These are phyloP conservation scores for Acromyrmex echinatior DNA, from an alignment of 1,140 invertebrate genomes.

Conservation along the genomic window DNA sequence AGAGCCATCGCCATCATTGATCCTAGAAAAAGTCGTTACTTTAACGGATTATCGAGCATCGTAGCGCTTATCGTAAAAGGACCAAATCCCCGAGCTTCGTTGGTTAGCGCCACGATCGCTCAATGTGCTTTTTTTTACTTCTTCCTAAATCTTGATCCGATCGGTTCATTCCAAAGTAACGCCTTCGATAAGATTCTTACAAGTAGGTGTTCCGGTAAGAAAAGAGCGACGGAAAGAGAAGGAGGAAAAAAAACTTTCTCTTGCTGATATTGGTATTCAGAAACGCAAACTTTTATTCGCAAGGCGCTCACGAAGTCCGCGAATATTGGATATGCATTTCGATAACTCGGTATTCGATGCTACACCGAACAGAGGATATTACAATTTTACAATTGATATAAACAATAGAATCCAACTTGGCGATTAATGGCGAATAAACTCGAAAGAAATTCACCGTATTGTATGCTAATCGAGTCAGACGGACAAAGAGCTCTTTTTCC, in stretches of 20 bases:
- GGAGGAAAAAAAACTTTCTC: conserved; percentile 5
- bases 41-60: conserved; percentile 31
- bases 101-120: not conserved
- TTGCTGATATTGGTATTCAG: conserved; percentile 42
- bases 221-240: not conserved
- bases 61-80: conserved; percentile 36
- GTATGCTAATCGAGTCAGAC: conserved; percentile 6
- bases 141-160: conserved; percentile 49
- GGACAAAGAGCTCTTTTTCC: conserved; percentile 46
- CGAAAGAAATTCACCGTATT: conserved; percentile 23
- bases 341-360: conserved; percentile 18
- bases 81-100: conserved; percentile 37
- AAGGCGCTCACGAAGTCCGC: conserved; percentile 1
- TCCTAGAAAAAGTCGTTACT: conserved; percentile 41
- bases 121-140: conserved; percentile 14
- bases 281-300: conserved; percentile 62
- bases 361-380: not conserved
- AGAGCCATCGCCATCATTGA: conserved; percentile 1
- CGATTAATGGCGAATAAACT: conserved; percentile 56
- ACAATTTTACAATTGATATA: conserved; percentile 32
- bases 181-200: conserved; percentile 53
- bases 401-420: conserved; percentile 36
- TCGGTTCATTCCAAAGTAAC: conserved; percentile 60
- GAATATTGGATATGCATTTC: conserved; percentile 21
- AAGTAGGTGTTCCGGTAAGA: not conserved